phyloP scores from a whole-genome alignment of 2,888 invertebrate genomes.

The Galerucella pusilla region DNA sequence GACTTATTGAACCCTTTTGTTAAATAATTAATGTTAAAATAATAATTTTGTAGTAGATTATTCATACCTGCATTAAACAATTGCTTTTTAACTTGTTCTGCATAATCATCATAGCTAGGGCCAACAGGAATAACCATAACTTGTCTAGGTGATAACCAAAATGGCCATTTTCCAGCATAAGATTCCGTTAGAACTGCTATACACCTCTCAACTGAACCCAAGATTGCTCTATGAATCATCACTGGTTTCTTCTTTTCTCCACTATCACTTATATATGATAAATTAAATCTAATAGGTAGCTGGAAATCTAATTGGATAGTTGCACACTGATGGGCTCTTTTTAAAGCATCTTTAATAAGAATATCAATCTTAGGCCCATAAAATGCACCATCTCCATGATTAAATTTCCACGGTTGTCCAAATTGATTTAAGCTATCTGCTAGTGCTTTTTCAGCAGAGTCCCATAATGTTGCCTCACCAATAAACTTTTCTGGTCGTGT shows the following conservation, averaged over 20 bases:
- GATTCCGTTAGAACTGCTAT: slow-evolving; percentile 97
- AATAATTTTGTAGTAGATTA: background rate
- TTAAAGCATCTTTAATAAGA: slow-evolving; percentile 92
- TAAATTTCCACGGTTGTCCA: slow-evolving; percentile 89
- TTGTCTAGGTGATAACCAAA: slow-evolving; percentile 98
- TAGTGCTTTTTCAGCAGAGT: slow-evolving; percentile 90
- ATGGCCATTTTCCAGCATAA: slow-evolving; percentile 99
- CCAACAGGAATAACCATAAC: slow-evolving; percentile 93
- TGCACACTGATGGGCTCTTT: slow-evolving; percentile 92
- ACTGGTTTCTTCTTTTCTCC: slow-evolving; percentile 94
- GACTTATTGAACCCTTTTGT: too few relatives aligned
- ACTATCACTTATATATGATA: slow-evolving; percentile 82
- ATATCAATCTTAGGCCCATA: slow-evolving; percentile 99
- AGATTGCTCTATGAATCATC: slow-evolving; percentile 96
- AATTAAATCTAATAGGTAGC: slow-evolving; percentile 90
- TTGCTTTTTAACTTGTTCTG: slow-evolving; percentile 76
- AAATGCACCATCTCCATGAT: slow-evolving; percentile 97
- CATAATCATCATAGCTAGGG: slow-evolving; percentile 88
- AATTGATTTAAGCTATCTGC: slow-evolving; percentile 86
- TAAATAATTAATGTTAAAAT: too few relatives aligned
- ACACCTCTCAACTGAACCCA: slow-evolving; percentile 98
- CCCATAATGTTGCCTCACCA: slow-evolving; percentile 91
- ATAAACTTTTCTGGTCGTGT: slow-evolving; percentile 95
- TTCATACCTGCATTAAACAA: slow-evolving; percentile 74
- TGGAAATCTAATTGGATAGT: slow-evolving; percentile 99